These are phyloP conservation scores for Benitochromis conjunctus DNA, from an alignment of 2,113 vertebrate genomes.

Conservation along the genomic window DNA sequence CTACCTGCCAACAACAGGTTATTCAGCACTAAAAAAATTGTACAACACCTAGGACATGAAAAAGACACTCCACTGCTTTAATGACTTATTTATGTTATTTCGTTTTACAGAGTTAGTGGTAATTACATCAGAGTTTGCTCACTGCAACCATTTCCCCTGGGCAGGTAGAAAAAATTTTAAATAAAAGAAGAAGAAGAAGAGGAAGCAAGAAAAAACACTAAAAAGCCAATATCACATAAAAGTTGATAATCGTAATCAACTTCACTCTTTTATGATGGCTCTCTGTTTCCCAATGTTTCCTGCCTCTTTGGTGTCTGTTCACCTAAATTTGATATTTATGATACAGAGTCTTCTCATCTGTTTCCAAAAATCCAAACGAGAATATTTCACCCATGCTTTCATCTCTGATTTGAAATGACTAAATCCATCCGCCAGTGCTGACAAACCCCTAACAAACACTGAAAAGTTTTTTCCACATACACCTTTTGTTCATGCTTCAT, in stretches of 20 bases:
- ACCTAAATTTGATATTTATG: neutral
- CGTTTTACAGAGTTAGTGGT: neutral
- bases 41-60: neutral
- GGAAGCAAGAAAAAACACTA: neutral
- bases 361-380: neutral
- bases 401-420: neutral
- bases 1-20: neutral
- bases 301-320: neutral
- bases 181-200: neutral
- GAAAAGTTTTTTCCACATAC: neutral
- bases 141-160: neutral
- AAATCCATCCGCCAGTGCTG: neutral
- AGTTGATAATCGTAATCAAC: neutral
- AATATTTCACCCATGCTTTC: neutral
- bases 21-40: neutral
- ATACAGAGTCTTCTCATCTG: neutral
- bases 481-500: neutral
- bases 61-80: neutral
- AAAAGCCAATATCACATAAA: neutral
- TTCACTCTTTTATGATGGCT: neutral
- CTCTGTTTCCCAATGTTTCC: neutral
- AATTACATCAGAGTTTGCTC: neutral
- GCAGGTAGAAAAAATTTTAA: fast-evolving
- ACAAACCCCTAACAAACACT: neutral
- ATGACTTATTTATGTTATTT: neutral